Conservation (phyloP, 2,113 vertebrate species). For the Corydoras maculifer region DNA sequence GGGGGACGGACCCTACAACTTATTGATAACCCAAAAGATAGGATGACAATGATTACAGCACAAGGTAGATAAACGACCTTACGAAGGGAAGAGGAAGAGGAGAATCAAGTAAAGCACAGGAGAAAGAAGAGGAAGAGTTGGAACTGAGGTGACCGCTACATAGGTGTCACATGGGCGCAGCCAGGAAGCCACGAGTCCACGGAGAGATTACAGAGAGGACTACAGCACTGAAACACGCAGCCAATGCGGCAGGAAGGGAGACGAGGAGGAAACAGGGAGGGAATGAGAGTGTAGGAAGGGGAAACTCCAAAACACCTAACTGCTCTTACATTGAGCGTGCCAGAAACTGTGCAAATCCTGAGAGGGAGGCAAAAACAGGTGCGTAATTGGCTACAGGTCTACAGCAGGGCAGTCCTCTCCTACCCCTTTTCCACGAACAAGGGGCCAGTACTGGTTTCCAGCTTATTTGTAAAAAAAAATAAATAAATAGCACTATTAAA, state of each 20-base stretch:
- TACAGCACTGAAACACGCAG: slow-evolving; percentile 57
- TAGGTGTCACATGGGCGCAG: slow-evolving; percentile 54
- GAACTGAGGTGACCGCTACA: slow-evolving; percentile 45
- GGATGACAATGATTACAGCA: slow-evolving; percentile 56
- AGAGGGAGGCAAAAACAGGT: slow-evolving; percentile 51
- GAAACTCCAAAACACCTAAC: slow-evolving; percentile 48
- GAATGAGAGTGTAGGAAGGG: slow-evolving; percentile 3
- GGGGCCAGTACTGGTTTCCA: slow-evolving; percentile 3
- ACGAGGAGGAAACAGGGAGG: slow-evolving; percentile 2
- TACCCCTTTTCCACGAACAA: slow-evolving; percentile 21
- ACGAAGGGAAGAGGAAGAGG: slow-evolving; percentile 37
- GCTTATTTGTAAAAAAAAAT: too few relatives aligned
- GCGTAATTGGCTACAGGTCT: slow-evolving; percentile 41
- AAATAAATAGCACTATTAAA: too few relatives aligned
- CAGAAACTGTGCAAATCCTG: slow-evolving; percentile 76
- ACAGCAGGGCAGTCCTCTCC: slow-evolving; percentile 20
- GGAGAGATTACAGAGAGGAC: slow-evolving; percentile 49
- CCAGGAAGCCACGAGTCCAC: slow-evolving; percentile 44
- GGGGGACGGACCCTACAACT: neutral
- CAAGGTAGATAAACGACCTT: slow-evolving; percentile 53
- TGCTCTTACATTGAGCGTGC: slow-evolving; percentile 66
- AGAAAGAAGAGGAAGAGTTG: neutral
- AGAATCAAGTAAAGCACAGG: neutral
- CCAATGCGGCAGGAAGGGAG: slow-evolving; percentile 45
- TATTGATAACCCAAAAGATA: slow-evolving; percentile 40